A percentile compares a stretch with the other conserved stretches of the same genome.
Conservation (phyloP, 1,140 invertebrate species). For the Glomeris maerens region DNA sequence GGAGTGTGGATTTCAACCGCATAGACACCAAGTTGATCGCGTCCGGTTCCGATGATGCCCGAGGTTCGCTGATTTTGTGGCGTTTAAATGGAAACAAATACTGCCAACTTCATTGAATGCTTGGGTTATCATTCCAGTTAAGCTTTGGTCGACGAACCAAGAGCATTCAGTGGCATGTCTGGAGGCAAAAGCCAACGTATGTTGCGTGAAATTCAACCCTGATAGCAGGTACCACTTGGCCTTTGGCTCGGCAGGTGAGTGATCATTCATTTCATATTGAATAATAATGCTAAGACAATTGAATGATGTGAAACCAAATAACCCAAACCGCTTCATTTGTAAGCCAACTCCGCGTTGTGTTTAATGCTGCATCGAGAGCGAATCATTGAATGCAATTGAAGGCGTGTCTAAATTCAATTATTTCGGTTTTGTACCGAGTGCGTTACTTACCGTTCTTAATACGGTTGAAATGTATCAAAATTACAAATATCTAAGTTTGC, state of each 20-base stretch:
- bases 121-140: slow-evolving; percentile 42
- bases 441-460: too few relatives aligned
- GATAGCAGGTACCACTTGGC: slow-evolving; percentile 68
- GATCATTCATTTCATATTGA: neutral
- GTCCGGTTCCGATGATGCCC: slow-evolving; percentile 85
- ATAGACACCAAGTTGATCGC: slow-evolving; percentile 81
- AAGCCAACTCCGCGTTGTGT: too few relatives aligned
- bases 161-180: slow-evolving; percentile 75
- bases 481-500: too few relatives aligned
- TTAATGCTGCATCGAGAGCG: too few relatives aligned
- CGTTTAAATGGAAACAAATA: slow-evolving; percentile 7
- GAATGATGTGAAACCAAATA: too few relatives aligned
- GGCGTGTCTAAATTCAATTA: too few relatives aligned
- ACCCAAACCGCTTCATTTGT: too few relatives aligned
- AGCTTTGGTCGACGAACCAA: slow-evolving; percentile 78
- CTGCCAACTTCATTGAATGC: too few relatives aligned
- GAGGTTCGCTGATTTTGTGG: slow-evolving; percentile 30
- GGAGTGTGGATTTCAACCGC: slow-evolving; percentile 92
- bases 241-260: slow-evolving; percentile 66
- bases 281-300: too few relatives aligned
- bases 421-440: too few relatives aligned
- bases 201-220: slow-evolving; percentile 93
- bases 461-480: too few relatives aligned
- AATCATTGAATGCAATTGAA: too few relatives aligned
- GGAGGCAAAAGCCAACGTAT: slow-evolving; percentile 86